These are phyloP conservation scores for Lycaon pictus DNA, from an alignment of 2,113 vertebrate genomes.

Conservation along the genomic window DNA sequence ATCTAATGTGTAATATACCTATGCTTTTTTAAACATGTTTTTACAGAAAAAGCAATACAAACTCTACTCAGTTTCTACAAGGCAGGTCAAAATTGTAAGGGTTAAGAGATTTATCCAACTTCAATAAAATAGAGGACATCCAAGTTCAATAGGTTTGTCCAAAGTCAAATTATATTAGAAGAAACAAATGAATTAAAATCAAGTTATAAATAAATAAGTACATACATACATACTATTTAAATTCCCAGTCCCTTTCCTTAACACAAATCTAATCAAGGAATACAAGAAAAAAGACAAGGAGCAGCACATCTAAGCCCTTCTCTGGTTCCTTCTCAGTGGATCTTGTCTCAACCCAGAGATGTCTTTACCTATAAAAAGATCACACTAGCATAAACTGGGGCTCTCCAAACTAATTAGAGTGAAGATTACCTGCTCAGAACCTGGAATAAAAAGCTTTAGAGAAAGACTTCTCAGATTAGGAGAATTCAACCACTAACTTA, in stretches of 20 bases:
- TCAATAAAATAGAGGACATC: constrained; percentile 14
- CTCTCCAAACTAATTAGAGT: constrained; percentile 4
- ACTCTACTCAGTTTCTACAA: background rate
- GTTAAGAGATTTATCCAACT: background rate
- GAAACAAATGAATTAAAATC: constrained; percentile 44
- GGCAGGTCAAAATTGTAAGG: background rate
- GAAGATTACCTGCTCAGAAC: constrained; percentile 13
- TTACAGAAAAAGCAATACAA: constrained; percentile 26
- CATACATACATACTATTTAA: background rate
- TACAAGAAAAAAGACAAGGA: constrained; percentile 1
- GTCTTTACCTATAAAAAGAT: constrained; percentile 25
- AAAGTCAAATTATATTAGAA: constrained; percentile 17
- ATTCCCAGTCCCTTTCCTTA: background rate
- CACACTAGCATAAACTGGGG: background rate
- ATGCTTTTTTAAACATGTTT: background rate
- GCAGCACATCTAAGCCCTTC: background rate
- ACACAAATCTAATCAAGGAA: constrained; percentile 30
- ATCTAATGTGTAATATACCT: background rate
- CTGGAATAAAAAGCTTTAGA: background rate
- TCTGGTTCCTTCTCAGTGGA: background rate
- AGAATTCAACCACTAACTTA: constrained; percentile 46
- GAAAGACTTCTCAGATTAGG: constrained; percentile 11
- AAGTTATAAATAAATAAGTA: background rate
- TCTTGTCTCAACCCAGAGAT: constrained; percentile 26
- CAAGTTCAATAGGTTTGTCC: constrained; percentile 15